Conservation (phyloP, 2,888 invertebrate species). For the Anthoptus insignis region DNA sequence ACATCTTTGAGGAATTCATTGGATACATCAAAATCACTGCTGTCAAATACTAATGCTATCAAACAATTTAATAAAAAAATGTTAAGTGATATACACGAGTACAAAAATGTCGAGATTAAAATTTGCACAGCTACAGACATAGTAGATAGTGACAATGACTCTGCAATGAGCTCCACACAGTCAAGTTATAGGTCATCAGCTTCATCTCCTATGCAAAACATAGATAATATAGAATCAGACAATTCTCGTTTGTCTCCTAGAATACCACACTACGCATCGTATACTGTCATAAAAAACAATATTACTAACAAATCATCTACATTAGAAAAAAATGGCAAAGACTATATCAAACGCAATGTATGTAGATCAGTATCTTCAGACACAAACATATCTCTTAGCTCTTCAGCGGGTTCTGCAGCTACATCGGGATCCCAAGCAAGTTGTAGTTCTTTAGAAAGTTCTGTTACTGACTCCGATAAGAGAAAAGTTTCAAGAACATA, state of each 20-base stretch:
- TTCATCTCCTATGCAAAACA: conserved; percentile 91
- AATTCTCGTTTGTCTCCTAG: conserved; percentile 83
- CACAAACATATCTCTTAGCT: conserved; percentile 90
- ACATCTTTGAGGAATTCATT: conserved; percentile 63
- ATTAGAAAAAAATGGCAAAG: conserved; percentile 70
- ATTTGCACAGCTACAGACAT: conserved; percentile 80
- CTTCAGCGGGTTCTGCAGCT: conserved; percentile 90
- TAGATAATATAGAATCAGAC: conserved; percentile 86
- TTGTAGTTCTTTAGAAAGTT: conserved; percentile 89
- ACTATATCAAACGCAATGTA: conserved; percentile 86
- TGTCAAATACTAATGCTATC: conserved; percentile 57
- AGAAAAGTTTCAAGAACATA: conserved; percentile 92
- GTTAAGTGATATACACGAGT: conserved; percentile 66
- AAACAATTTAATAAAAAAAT: conserved; percentile 69
- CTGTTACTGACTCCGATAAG: conserved; percentile 88
- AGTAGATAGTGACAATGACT: conserved; percentile 95
- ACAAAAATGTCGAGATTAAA: conserved; percentile 79
- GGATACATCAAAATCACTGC: conserved; percentile 52
- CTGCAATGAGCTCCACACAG: conserved; percentile 94
- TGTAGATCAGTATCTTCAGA: conserved; percentile 91
- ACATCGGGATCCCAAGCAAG: conserved; percentile 92
- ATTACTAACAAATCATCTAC: conserved; percentile 66
- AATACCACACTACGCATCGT: conserved; percentile 71
- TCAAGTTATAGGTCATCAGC: conserved; percentile 93
- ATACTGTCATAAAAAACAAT: conserved; percentile 79